Base-by-base conservation (phyloP, 2,113 vertebrate genomes). In the Sander vitreus region DNA sequence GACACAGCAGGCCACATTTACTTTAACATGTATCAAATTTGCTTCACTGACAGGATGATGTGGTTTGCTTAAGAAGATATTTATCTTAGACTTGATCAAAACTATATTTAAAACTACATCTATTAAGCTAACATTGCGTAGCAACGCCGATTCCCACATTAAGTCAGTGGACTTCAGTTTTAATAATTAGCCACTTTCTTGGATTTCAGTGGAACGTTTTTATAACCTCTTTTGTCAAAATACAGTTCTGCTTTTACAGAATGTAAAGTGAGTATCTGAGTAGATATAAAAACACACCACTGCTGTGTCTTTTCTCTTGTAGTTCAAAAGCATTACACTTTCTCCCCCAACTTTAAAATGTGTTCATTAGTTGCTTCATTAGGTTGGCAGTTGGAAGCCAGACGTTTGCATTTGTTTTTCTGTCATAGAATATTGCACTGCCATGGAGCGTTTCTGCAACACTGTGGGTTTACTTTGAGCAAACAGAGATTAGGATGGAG, bases 341-440 rank as follows among this genome's bases (percentile, higher is more conserved):
- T 4, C 62, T 30, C 18, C 7, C 63, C 12, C 2, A 33, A 8
- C 5, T 72, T 80, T 23, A 16, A 27, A 73, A 21, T 45, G 62
- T 71, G 73, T 57, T 73, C 71, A 70, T 85, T 80, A 71, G 80
- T 18, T 39, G 27, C 73, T 39, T 77, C 66, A 53, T 80, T 85
- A 77, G 43, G 47, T 21, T 6, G n/a, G 25, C 11, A 21, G 10
- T 50, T 76, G 45, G 15, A 33, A 33, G 48, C 12, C 51, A 45
- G 70, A 43, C 36, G 14, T 19, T 14, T 33, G 36, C 23, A 4
- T 80, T 62, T 83, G 59, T 64, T 78, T 74, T 68, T 19, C 66
- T 78, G 51, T 67, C 55, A 47, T 33, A 47, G 33, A 47, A 75
- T 50, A 57, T 5, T 57, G 33, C 54, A 18, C 63, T 19, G 50